Base-by-base conservation (phyloP, 2,113 vertebrate species). In the Gracilinanus agilis region DNA sequence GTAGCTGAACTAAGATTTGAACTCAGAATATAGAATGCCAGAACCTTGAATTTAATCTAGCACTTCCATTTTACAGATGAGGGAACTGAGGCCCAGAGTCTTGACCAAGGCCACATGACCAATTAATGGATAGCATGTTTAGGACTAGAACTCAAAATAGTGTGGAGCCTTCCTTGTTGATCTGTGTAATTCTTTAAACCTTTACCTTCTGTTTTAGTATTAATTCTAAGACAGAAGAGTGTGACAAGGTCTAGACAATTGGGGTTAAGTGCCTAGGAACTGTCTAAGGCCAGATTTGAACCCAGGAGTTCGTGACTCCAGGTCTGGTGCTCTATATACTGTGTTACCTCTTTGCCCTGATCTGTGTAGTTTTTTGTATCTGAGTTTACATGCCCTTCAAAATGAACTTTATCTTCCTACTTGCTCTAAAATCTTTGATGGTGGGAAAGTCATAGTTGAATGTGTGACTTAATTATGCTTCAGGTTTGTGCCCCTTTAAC, bases 401-500 rank as follows among this genome's bases (percentile, higher is more conserved):
- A 83, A 83, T 83, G n/a, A 16, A 83, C 67, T 83, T 83, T 21
- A 83, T 75, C 75, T 89, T 44, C 83, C 49, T 89, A 90, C 53
- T 25, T 24, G 44, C 44, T 61, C 0, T 25, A 40, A 83, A 55
- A 4, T 16, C 25, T 0, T 0, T 49, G 11, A 83, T 83, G 92
- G n/a, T 53, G n/a, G 53, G 89, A 54, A 21, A 34, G 13, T 53
- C 29, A n/a, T 10, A n/a, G 53, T 53, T 27, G 21, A 3, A 44
- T 53, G 34, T 24, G 0, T 0, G 2, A 34, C n/a, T 23, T 25
- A 61, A 49, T 13, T 29, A 29, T 44, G n/a, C 53, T 24, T 0
- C 54, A 29, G 55, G 23, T 25, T 6, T 40, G 5, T 3, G 0
- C 21, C 29, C 16, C 19, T 40, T 0, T 0, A 53, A 24, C 10